These are phyloP conservation scores for Chymomyza costata DNA, from an alignment of 1,140 invertebrate species.

Conservation along the genomic window DNA sequence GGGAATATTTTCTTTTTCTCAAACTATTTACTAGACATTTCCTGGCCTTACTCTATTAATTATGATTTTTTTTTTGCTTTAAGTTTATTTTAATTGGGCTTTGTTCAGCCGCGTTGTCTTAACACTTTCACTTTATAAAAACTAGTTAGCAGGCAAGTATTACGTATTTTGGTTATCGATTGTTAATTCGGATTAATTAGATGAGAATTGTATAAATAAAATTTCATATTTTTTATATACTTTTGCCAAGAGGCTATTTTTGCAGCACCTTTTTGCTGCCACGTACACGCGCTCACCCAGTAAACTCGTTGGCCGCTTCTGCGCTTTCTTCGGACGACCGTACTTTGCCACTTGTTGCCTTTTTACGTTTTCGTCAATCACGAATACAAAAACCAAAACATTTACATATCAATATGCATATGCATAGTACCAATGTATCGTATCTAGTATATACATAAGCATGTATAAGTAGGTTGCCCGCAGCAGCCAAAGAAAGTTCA, in stretches of 20 bases:
- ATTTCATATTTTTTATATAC: too few species aligned
- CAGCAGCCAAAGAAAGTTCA: conserved; percentile 56
- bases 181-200: too few species aligned
- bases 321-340: conserved; percentile 42
- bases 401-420: conserved; percentile 24
- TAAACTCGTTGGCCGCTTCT: conserved; percentile 44
- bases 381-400: conserved; percentile 23
- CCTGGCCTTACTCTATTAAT: too few species aligned
- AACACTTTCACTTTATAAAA: conserved; percentile 51
- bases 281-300: conserved; percentile 39
- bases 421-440: too few species aligned
- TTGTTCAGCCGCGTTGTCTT: too few species aligned
- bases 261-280: conserved; percentile 31
- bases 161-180: conserved; percentile 15
- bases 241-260: too few species aligned
- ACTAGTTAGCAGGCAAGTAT: too few species aligned
- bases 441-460: too few species aligned
- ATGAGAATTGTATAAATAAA: too few species aligned
- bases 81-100: too few species aligned
- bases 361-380: conserved; percentile 11
- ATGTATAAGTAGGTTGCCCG: conserved; percentile 1
- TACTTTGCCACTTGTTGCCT: conserved; percentile 28
- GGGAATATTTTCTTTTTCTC: conserved; percentile 16
- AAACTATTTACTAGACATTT: conserved; percentile 15
- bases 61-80: too few species aligned